Evolutionary conservation across 2,888 invertebrate genomes (phyloP).

Genomic region (Gnatocerus cornutus): DNA sequence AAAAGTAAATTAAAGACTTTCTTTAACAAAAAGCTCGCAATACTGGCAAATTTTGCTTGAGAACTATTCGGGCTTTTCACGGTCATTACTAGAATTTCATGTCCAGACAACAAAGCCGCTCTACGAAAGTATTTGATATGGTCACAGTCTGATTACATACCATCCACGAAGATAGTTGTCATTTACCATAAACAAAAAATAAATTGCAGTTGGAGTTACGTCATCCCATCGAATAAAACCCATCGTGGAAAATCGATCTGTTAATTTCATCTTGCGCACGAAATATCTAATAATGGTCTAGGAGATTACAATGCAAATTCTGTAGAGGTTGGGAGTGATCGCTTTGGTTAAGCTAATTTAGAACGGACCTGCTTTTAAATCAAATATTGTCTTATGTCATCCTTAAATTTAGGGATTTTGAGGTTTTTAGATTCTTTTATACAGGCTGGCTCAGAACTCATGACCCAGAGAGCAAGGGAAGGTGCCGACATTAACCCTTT

Average conservation of each 20-base stretch:
- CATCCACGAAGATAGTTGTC: conserved; percentile 7
- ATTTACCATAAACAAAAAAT: conserved; percentile 23
- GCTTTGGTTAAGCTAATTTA: conserved; percentile 24
- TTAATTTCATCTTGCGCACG: conserved; percentile 19
- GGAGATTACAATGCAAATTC: conserved; percentile 34
- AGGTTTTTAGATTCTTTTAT: no score
- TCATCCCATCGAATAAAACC: conserved; percentile 26
- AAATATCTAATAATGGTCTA: conserved; percentile 13
- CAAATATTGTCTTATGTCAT: no score
- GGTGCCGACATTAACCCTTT: no score
- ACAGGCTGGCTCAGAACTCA: no score
- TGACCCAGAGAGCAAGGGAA: no score
- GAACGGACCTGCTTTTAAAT: no score
- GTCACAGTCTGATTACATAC: conserved; percentile 8
- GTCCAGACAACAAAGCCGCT: conserved; percentile 1
- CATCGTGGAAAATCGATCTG: conserved; percentile 32
- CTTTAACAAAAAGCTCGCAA: no score
- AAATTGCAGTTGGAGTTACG: conserved; percentile 22
- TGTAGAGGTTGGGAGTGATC: no score
- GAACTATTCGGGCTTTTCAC: not conserved
- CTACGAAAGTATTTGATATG: conserved; percentile 4
- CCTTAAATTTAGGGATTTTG: no score
- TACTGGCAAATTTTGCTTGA: no score
- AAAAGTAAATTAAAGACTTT: conserved; percentile 9
- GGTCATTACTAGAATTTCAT: conserved; percentile 3